A percentile compares a stretch with the other conserved stretches of the same genome.
Evolutionary conservation across 2,797 vertebrate genomes (phyloP).

Genomic region (Heterohyrax brucei): DNA sequence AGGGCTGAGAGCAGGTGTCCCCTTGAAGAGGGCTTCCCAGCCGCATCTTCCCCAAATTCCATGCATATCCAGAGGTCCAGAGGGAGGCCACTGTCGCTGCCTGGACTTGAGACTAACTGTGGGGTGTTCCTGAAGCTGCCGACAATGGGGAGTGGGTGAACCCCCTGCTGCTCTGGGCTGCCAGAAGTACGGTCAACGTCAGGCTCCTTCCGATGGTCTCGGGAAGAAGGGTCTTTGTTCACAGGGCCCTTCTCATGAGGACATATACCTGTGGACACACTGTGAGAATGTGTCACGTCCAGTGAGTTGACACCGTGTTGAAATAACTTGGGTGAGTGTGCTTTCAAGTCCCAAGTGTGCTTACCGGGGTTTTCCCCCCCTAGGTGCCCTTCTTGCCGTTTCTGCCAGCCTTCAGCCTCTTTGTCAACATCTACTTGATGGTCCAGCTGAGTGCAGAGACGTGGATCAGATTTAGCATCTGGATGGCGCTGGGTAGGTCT

Average conservation of each 20-base stretch:
- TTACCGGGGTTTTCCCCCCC: constrained; percentile 52
- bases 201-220: not conserved
- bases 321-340: not conserved
- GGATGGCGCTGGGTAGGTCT: constrained; percentile 97
- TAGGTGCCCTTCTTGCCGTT: constrained; percentile 97
- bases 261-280: not conserved
- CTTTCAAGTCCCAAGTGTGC: not conserved
- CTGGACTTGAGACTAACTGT: rapidly evolving
- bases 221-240: not conserved
- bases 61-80: not conserved
- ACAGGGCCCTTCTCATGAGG: not conserved
- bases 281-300: not conserved
- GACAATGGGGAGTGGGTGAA: not conserved
- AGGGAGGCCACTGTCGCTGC: not conserved
- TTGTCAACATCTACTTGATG: constrained; percentile 99
- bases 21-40: not conserved
- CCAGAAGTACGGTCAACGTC: not conserved
- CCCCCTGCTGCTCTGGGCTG: not conserved
- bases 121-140: not conserved
- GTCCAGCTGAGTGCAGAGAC: constrained; percentile 97
- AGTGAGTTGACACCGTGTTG: not conserved
- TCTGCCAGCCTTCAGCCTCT: constrained; percentile 96
- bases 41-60: not conserved
- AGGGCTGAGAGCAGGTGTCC: not conserved
- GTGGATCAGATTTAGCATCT: constrained; percentile 98